Conservation (phyloP, 2,888 invertebrate genomes). For the Patella pellucida region DNA sequence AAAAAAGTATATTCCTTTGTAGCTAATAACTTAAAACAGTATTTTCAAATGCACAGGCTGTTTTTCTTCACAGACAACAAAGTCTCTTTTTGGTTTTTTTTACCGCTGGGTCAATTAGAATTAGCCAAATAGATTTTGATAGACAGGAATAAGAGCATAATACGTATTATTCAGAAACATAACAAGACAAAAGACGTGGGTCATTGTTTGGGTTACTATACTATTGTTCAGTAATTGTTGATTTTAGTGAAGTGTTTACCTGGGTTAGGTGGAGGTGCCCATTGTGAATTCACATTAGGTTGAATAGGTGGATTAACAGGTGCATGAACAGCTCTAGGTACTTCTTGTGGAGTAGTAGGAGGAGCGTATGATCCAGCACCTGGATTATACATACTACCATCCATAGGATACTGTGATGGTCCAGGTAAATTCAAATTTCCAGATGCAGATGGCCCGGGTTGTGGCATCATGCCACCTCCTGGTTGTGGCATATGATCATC, state of each 20-base stretch:
- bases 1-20: constrained; percentile 20
- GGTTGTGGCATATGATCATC: constrained; percentile 4
- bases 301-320: constrained; percentile 22
- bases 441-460: constrained; percentile 29
- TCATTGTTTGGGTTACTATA: too few species aligned
- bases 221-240: too few species aligned
- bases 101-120: too few species aligned
- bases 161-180: too few species aligned
- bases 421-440: not conserved
- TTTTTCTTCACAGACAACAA: too few species aligned
- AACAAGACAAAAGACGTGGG: too few species aligned
- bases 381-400: constrained; percentile 34
- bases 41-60: too few species aligned
- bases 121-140: too few species aligned
- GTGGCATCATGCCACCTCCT: constrained; percentile 12
- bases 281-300: constrained; percentile 31
- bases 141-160: too few species aligned
- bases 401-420: constrained; percentile 10
- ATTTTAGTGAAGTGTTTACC: constrained; percentile 34
- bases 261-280: constrained; percentile 56
- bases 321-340: constrained; percentile 16
- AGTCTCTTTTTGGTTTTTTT: too few species aligned
- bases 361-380: constrained; percentile 38
- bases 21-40: too few species aligned
- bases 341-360: constrained; percentile 41